Base-by-base conservation (phyloP, 2,797 vertebrate species). In the Lutjanus campechanus region DNA sequence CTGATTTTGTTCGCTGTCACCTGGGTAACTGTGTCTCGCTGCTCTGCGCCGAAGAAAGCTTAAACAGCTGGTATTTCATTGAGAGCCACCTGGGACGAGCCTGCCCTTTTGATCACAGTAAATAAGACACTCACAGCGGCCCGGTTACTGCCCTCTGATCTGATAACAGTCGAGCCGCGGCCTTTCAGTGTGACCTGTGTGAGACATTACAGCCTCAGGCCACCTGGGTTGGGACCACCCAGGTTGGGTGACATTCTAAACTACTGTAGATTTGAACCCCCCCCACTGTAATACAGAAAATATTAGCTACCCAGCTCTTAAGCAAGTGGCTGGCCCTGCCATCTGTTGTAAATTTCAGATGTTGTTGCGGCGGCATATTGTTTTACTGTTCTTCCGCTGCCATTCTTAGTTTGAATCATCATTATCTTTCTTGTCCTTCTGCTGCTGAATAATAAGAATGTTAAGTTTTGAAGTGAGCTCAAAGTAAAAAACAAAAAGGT, bases 221-320 rank as follows among this genome's bases (percentile, higher is more conserved):
- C 73, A 76, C 73, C 72, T 72, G 70, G 36, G 61, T 36, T 61
- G 66, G 43, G 76, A 70, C 76, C 80, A 72, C 69, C 55, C 70
- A 78, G 50, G 68, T 7, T 12, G 50, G 43, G 9, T 60, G 64
- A 69, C 54, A 56, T 8, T 65, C 56, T 54, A 25, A 60, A 67
- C 16, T 36, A 65, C 29, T 46, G 50, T 29, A 73, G 17, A 60
- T 43, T 61, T 63, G 5, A 59, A 73, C 53, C 56, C 17, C n/a
- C n/a, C 17, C 1, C 25, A 59, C n/a, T 80, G 47, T 22, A 50
- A 64, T 4, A 53, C 46, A 76, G 8, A 54, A 46, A 65, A 56
- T 54, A 58, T 36, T 43, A 47, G 22, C 51, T 51, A 29, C 53
- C 11, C 19, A 20, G 11, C 9, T 47, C 43, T 60, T 13, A 12